Evolutionary conservation across 2,797 vertebrate genomes (phyloP).

Genomic region (Sarcophilus harrisii): DNA sequence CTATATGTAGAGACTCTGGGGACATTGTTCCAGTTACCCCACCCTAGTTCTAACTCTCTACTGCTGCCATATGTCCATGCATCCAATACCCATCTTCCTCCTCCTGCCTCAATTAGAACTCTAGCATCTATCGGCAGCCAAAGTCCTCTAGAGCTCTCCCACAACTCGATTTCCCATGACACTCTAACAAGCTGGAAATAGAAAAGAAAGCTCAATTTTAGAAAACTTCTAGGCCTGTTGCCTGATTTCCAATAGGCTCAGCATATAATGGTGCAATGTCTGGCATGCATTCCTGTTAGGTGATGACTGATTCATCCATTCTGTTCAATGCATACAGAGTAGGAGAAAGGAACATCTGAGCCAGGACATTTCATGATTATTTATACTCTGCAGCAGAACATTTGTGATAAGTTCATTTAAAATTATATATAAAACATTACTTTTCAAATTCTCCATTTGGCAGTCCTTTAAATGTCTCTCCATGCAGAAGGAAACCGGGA

Average conservation of each 20-base stretch:
- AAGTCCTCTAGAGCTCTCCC: background rate
- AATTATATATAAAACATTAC: constrained; percentile 11
- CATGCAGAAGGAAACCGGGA: background rate
- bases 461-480: background rate
- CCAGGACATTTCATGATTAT: background rate
- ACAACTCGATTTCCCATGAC: background rate
- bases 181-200: constrained; percentile 5
- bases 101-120: background rate
- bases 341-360: background rate
- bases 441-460: background rate
- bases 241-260: constrained; percentile 19
- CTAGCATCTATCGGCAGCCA: background rate
- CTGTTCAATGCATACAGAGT: rapidly evolving
- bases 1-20: background rate
- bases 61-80: background rate
- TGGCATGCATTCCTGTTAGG: background rate
- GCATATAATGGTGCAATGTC: background rate
- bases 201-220: constrained; percentile 26
- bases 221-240: background rate
- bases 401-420: constrained; percentile 38
- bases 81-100: background rate
- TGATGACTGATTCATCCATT: background rate
- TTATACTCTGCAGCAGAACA: constrained; percentile 17
- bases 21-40: background rate
- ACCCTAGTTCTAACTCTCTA: background rate